Evolutionary conservation across 1,140 invertebrate species (phyloP), one percentile per base, ranked within the genome.

Genomic region (Apis florea): DNA sequence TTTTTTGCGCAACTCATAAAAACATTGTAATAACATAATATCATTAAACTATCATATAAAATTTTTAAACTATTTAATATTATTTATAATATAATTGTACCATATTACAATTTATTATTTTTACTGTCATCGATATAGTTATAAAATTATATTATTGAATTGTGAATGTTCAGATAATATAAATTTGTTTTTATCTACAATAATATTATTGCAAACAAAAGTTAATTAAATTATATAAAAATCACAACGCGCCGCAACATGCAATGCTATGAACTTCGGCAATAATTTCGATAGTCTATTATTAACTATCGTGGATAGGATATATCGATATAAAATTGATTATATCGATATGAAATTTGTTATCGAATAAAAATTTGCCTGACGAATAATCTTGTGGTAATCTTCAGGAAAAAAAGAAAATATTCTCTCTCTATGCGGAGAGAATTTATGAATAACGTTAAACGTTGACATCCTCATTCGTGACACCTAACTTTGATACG

Each of bases 401-500:
- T 19, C 19, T 49, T 17, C 17, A n/a, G 2, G 2, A 76, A 24
- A 26, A 47, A 56, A 67, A 17, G 31, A 67, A 76, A 76, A 56
- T 59, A n/a, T 40, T 40, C 13, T n/a, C 24, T n/a, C 58, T 31
- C 6, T 12, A 5, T n/a, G 13, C 24, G 13, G 31, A 26, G 21
- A 21, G 26, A 61, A 8, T 47, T n/a, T 26, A 58, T 40, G 31
- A 11, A 9, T 53, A 61, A 15, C 24, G 26, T 24, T 40, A 59
- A 68, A 63, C 75, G 58, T 67, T n/a, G 53, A 64, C 24, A 26
- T 64, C 21, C 64, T 70, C 67, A 21, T 58, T 61, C n/a, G 59
- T 67, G 68, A 49, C 49, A 9, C 70, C 85, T 82, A 86, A 77
- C 80, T 83, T 63, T 64, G 68, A 58, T 64, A 75, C 40, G 64